A percentile compares a stretch with the other conserved stretches of the same genome.
phyloP scores from a whole-genome alignment of 2,113 vertebrate species.

The Ictalurus punctatus region DNA sequence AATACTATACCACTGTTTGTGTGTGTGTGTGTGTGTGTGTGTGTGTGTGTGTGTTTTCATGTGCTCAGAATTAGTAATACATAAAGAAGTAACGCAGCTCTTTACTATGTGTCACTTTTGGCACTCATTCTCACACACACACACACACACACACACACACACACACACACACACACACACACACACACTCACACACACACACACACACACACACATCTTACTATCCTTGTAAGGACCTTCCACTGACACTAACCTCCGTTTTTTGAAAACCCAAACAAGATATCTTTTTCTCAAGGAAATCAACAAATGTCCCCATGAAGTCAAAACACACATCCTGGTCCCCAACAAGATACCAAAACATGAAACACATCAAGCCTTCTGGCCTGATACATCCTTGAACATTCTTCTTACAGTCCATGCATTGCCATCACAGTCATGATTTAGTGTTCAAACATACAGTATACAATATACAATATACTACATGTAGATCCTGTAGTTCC shows the following conservation, averaged over 20 bases:
- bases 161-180: neutral
- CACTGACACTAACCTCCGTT: neutral
- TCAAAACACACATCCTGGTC: neutral
- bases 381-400: neutral
- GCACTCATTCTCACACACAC: neutral
- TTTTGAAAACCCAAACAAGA: neutral
- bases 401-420: neutral
- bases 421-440: neutral
- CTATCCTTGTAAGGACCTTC: neutral
- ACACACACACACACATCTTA: neutral
- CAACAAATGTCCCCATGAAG: neutral
- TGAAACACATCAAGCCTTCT: neutral
- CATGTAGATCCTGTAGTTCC: too few relatives aligned
- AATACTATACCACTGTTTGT: neutral
- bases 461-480: too few relatives aligned
- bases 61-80: constrained; percentile 6
- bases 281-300: neutral
- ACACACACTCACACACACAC: neutral
- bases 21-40: neutral
- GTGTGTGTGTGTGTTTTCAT: constrained; percentile 1
- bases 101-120: neutral
- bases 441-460: neutral
- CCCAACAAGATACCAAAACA: neutral
- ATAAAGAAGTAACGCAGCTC: neutral
- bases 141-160: neutral